Evolutionary conservation across 2,797 vertebrate species (phyloP).

Genomic region (Sebastes alutus): DNA sequence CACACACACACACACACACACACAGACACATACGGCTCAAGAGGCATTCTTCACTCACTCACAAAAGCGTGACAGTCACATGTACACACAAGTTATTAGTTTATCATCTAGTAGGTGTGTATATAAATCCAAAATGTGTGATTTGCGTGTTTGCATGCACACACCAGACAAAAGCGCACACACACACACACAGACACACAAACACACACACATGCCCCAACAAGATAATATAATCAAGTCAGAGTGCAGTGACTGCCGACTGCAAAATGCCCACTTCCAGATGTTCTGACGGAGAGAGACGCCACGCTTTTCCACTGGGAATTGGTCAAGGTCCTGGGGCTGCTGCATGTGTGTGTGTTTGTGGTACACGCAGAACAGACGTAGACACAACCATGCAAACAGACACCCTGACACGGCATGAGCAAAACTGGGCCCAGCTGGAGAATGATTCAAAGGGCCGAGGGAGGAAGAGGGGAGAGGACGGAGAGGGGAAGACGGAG

Average conservation of each 20-base stretch:
- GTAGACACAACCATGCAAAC: slow-evolving; percentile 70
- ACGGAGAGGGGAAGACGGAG: slow-evolving; percentile 58
- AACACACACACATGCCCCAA: slow-evolving; percentile 52
- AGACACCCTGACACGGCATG: slow-evolving; percentile 81
- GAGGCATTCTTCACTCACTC: slow-evolving; percentile 51
- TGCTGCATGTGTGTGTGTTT: slow-evolving; percentile 52
- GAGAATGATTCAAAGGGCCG: slow-evolving; percentile 81
- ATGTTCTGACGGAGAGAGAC: slow-evolving; percentile 88
- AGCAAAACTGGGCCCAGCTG: slow-evolving; percentile 81
- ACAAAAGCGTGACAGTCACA: slow-evolving; percentile 16
- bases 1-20: slow-evolving; percentile 63
- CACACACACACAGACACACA: slow-evolving; percentile 22
- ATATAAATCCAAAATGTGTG: slow-evolving; percentile 20
- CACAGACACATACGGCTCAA: not conserved
- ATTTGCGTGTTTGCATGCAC: slow-evolving; percentile 19
- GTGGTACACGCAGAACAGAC: slow-evolving; percentile 53
- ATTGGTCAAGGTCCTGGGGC: slow-evolving; percentile 84
- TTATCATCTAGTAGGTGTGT: slow-evolving; percentile 48
- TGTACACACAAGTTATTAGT: slow-evolving; percentile 46
- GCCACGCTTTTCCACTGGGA: slow-evolving; percentile 84
- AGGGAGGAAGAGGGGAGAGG: slow-evolving; percentile 62
- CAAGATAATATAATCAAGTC: slow-evolving; percentile 93
- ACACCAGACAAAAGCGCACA: not conserved
- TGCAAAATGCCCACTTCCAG: slow-evolving; percentile 94
- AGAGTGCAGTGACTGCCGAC: slow-evolving; percentile 89